Percentiles rank a stretch among this genome's conserved stretches.
Evolutionary conservation across 2,113 vertebrate species (phyloP).

Genomic region (Saguinus midas): DNA sequence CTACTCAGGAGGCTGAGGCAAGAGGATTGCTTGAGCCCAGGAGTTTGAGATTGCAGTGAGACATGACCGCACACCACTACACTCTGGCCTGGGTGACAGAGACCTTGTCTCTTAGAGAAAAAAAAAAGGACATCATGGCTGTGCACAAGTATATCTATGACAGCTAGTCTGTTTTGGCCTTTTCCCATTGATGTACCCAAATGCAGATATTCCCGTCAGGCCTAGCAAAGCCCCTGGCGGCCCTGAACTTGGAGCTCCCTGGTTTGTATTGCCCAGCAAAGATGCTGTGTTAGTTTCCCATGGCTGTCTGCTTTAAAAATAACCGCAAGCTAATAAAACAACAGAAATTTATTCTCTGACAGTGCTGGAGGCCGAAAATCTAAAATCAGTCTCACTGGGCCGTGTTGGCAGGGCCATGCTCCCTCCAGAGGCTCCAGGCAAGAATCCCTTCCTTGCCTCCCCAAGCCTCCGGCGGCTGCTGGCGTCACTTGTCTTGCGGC

Average conservation of each 20-base stretch:
- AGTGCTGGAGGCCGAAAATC: neutral
- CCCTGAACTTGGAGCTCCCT: neutral
- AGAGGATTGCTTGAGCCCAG: no score
- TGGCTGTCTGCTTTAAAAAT: neutral
- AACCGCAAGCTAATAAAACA: neutral
- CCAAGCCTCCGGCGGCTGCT: neutral
- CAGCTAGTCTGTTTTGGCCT: neutral
- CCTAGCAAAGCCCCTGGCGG: rapidly evolving
- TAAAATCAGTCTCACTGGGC: neutral
- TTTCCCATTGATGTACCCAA: no score
- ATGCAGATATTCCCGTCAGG: neutral
- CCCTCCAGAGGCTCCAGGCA: neutral
- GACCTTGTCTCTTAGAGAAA: no score
- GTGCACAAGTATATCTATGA: rapidly evolving
- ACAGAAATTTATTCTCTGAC: neutral
- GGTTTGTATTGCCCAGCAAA: neutral
- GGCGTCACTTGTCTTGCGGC: neutral
- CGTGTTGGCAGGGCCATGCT: neutral
- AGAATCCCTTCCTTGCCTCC: neutral
- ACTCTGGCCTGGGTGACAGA: no score
- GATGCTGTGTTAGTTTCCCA: neutral
- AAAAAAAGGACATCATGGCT: neutral
- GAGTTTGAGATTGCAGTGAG: no score
- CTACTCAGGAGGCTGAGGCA: no score
- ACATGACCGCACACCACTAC: no score